Evolutionary conservation across 2,113 vertebrate species (phyloP), one percentile per base, ranked within the genome.

Genomic region (Tragelaphus strepsiceros): DNA sequence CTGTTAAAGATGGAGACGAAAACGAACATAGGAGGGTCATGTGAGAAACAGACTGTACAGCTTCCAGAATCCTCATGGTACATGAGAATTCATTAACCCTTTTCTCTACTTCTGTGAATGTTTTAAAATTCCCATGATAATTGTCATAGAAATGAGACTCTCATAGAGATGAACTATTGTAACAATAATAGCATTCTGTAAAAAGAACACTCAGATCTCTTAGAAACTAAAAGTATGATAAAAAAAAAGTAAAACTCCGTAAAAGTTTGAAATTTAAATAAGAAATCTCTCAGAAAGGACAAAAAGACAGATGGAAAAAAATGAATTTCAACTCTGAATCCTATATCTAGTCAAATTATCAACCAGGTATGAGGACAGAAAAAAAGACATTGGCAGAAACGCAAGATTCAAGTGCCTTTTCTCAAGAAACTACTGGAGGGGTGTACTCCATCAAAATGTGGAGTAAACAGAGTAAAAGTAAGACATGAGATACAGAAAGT

Each of bases 201-300:
- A 30, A 91, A 88, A 77, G 6, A 89, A 49, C 7, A 86, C 35
- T 82, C 22, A 35, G 74, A 61, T 2, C 61, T 59, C 82, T 80
- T 90, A 78, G 77, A 88, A 93, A 87, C 90, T 88, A 77, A 77
- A 94, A 94, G 54, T 62, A 86, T 19, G 62, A 53, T 43, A 64
- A 71, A 90, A 64, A 71, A 67, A 9, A 43, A 59, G 28, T 30
- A 89, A 89, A 81, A 58, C 28, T 90, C 43, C 81, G 14, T 67
- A 92, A 90, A 83, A 88, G 17, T 88, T 93, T 97, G 59, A 96
- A 78, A n/a, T 90, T 90, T 90, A 95, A 90, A 24, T 92, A 90
- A 92, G 54, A 84, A 90, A 35, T 93, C 12, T 93, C 71, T 49
- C 24, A 85, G 39, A 80, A 94, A 93, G 49, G 26, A 82, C 46